Conservation (phyloP, 2,113 vertebrate genomes). For the Eidolon helvum region DNA sequence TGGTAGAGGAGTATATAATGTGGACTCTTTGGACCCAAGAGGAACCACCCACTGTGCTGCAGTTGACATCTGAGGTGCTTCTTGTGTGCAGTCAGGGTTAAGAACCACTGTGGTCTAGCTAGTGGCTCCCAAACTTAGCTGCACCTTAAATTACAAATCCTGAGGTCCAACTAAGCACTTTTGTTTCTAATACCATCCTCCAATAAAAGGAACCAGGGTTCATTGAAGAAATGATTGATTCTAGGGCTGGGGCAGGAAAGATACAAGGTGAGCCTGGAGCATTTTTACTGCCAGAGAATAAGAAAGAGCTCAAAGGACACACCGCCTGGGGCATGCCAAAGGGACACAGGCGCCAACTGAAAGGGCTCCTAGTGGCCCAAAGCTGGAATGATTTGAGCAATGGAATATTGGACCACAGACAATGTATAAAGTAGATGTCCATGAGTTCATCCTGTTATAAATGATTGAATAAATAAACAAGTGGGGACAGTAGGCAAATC, state of each 20-base stretch:
- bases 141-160: not conserved
- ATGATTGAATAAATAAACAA: not conserved
- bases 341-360: no score
- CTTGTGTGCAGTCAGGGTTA: accelerated
- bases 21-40: not conserved
- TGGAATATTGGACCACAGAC: not conserved
- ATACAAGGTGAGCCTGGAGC: not conserved
- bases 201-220: not conserved
- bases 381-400: not conserved
- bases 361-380: not conserved
- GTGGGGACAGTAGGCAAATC: not conserved
- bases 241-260: not conserved
- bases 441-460: not conserved
- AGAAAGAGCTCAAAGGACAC: not conserved
- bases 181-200: not conserved
- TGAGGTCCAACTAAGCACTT: not conserved
- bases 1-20: accelerated
- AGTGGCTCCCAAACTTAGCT: not conserved
- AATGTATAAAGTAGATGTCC: not conserved
- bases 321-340: accelerated
- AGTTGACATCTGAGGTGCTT: not conserved
- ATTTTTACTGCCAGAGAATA: not conserved
- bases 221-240: not conserved
- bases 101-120: not conserved
- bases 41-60: accelerated